Conservation (phyloP, 2,113 vertebrate genomes). For the Phaethon lepturus region DNA sequence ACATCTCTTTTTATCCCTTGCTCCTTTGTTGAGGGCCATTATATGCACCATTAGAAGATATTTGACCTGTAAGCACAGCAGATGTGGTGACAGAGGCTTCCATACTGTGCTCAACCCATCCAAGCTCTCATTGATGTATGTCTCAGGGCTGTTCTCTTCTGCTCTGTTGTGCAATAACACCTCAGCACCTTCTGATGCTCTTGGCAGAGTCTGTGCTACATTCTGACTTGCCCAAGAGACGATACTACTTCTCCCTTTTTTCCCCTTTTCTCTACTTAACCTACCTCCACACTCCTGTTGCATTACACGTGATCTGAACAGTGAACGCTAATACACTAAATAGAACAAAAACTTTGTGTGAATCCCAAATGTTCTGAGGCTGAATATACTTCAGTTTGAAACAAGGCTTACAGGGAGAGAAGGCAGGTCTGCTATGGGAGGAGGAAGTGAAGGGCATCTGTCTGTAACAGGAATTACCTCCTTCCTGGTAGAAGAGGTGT, state of each 20-base stretch:
- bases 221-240: background rate
- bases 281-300: background rate
- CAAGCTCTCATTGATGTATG: background rate
- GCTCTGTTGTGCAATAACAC: constrained; percentile 7
- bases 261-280: background rate
- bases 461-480: background rate
- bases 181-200: background rate
- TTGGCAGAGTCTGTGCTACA: constrained; percentile 18
- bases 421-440: background rate
- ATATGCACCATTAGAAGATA: constrained; percentile 14
- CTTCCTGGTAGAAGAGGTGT: background rate
- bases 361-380: background rate
- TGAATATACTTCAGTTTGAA: background rate
- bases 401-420: background rate
- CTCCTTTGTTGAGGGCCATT: constrained; percentile 13
- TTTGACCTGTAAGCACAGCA: background rate
- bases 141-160: constrained; percentile 34
- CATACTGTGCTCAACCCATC: background rate
- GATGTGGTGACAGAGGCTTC: background rate
- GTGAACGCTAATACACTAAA: background rate
- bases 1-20: background rate
- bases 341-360: background rate
- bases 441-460: background rate
- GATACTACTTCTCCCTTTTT: background rate
- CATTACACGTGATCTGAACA: background rate